Percentiles rank a stretch among this genome's conserved stretches.
Evolutionary conservation across 2,888 invertebrate genomes (phyloP).

Genomic region (Mesochorus sp.): DNA sequence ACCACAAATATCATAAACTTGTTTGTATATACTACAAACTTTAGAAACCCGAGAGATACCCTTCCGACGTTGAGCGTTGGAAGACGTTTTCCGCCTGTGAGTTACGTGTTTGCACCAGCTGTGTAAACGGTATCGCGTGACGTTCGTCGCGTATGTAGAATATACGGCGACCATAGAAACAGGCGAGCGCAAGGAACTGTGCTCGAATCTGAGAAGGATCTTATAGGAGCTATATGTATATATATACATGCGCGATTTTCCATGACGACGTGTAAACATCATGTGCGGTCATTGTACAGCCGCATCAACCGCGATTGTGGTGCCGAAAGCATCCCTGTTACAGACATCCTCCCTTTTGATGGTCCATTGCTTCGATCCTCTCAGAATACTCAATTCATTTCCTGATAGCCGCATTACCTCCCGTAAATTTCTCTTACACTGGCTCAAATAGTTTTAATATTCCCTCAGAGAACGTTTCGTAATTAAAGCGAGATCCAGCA

Average conservation of each 20-base stretch:
- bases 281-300: slow-evolving; percentile 3
- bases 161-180: no score
- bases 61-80: slow-evolving; percentile 21
- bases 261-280: slow-evolving; percentile 36
- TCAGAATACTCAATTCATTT: background rate
- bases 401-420: background rate
- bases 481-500: no score
- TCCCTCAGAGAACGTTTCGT: background rate
- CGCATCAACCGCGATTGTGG: background rate
- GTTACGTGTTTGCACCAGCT: slow-evolving; percentile 40
- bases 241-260: background rate
- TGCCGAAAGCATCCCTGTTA: slow-evolving; percentile 4
- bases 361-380: background rate
- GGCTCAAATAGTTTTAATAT: no score
- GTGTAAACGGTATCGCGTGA: slow-evolving; percentile 35
- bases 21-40: background rate
- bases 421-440: background rate
- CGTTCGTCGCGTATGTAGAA: slow-evolving; percentile 14
- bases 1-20: background rate
- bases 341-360: background rate
- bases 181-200: background rate
- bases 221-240: slow-evolving; percentile 13
- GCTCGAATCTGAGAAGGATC: background rate
- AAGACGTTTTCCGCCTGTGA: slow-evolving; percentile 20
- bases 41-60: background rate